Percentiles rank a stretch among this genome's conserved stretches.
Evolutionary conservation across 37 sponge, comb jelly and placozoan species (phyloP).

Genomic region (Hormiphora californensis): DNA sequence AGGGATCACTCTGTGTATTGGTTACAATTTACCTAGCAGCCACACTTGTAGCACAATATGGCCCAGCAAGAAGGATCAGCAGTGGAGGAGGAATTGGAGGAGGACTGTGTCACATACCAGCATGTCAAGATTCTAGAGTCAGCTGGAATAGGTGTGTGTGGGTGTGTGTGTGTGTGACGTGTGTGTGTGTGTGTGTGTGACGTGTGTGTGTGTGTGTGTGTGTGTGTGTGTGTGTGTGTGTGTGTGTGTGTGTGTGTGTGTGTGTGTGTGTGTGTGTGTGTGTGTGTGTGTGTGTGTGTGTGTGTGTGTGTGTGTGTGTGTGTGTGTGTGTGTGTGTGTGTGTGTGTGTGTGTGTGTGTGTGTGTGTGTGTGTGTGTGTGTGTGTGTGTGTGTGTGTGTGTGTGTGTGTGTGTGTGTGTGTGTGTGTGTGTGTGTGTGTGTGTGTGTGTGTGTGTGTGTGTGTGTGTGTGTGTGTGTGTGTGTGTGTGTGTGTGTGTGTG

Average conservation of each 20-base stretch:
- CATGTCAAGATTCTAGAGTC: constrained; percentile 39
- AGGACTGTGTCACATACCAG: constrained; percentile 54
- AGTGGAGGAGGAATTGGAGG: too few relatives aligned
- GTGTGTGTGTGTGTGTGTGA: constrained; percentile 55
- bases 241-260: constrained; percentile 58
- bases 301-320: constrained; percentile 56
- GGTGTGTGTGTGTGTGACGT: not conserved
- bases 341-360: constrained; percentile 52
- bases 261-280: constrained; percentile 59
- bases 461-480: too few relatives aligned
- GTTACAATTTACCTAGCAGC: too few relatives aligned
- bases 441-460: too few relatives aligned
- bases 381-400: too few relatives aligned
- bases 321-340: constrained; percentile 53
- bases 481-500: too few relatives aligned
- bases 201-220: constrained; percentile 52
- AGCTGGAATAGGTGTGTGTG: constrained; percentile 47
- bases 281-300: constrained; percentile 56
- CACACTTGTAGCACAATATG: too few relatives aligned
- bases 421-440: too few relatives aligned
- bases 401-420: too few relatives aligned
- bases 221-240: constrained; percentile 44
- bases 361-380: too few relatives aligned
- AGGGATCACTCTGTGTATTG: too few relatives aligned
- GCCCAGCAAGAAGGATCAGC: too few relatives aligned